Conservation (phyloP, 2,888 invertebrate species). For the Carabus problematicus region DNA sequence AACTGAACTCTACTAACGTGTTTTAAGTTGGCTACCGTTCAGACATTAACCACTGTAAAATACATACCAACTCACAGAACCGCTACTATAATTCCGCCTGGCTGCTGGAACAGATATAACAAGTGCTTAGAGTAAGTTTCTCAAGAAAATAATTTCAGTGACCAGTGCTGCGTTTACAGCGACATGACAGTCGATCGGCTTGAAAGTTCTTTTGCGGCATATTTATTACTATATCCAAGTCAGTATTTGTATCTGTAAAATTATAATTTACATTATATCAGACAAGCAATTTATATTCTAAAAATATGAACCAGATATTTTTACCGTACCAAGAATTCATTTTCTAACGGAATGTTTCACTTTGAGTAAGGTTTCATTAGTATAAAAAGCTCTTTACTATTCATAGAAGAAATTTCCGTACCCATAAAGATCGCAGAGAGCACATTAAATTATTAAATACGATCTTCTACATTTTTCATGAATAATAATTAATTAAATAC, state of each 20-base stretch:
- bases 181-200: too few relatives aligned
- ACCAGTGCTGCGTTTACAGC: not conserved
- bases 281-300: too few relatives aligned
- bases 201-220: too few relatives aligned
- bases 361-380: conserved; percentile 9
- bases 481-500: conserved; percentile 36
- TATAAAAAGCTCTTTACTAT: conserved; percentile 18
- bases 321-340: not conserved
- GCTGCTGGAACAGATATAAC: not conserved
- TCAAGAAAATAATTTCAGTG: conserved; percentile 2
- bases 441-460: conserved; percentile 13
- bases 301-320: not conserved
- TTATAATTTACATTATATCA: too few relatives aligned
- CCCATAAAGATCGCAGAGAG: conserved; percentile 22
- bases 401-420: conserved; percentile 29
- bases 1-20: conserved; percentile 12
- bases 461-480: conserved; percentile 35
- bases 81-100: not conserved
- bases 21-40: conserved; percentile 25
- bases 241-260: too few relatives aligned
- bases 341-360: not conserved
- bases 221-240: too few relatives aligned
- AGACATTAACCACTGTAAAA: conserved; percentile 24
- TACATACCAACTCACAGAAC: not conserved
- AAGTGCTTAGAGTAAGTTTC: not conserved